phyloP scores from a whole-genome alignment of 2,888 invertebrate species.

The Meghimatium bilineatum region DNA sequence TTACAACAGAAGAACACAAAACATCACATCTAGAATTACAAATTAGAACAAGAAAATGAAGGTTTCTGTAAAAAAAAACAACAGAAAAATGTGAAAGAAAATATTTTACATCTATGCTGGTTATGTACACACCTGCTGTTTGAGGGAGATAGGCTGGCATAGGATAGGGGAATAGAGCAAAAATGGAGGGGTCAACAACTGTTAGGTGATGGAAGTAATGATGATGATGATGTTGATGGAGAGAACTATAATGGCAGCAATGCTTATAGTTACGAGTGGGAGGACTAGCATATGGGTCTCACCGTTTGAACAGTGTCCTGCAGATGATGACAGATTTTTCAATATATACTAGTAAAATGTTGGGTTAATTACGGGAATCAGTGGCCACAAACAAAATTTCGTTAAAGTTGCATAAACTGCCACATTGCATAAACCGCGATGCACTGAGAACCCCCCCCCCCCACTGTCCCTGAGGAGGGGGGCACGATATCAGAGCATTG shows the following conservation, averaged over 20 bases:
- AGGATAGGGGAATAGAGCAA: slow-evolving; percentile 28
- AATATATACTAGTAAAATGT: not conserved
- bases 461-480: too few species aligned
- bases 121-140: slow-evolving; percentile 58
- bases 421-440: too few species aligned
- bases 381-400: too few species aligned
- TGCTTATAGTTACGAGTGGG: not conserved
- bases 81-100: not conserved
- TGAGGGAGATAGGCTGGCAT: slow-evolving; percentile 55
- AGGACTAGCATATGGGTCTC: not conserved
- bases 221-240: not conserved
- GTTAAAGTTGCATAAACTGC: too few species aligned
- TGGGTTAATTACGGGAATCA: too few species aligned
- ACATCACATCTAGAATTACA: not conserved
- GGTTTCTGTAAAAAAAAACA: not conserved
- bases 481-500: too few species aligned
- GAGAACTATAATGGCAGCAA: not conserved
- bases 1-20: not conserved
- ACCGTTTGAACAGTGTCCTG: slow-evolving; percentile 12
- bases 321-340: not conserved
- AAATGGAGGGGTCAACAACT: not conserved
- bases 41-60: not conserved
- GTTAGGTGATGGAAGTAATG: not conserved
- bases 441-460: too few species aligned
- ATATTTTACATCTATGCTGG: not conserved